Conservation (phyloP, 1,140 invertebrate species). For the Anagrus nilaparvatae region DNA sequence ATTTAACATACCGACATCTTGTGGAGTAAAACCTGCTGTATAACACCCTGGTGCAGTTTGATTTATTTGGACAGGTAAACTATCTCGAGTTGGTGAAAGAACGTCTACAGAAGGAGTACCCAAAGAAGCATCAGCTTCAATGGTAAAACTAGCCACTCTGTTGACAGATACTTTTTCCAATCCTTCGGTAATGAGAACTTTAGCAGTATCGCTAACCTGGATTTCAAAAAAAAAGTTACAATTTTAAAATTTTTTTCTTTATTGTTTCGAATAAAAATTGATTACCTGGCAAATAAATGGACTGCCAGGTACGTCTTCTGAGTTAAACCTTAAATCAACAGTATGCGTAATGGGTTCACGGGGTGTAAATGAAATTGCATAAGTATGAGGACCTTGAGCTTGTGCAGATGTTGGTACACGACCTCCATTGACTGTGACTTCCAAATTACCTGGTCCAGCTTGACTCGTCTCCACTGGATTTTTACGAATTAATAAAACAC, state of each 20-base stretch:
- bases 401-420: conserved; percentile 91
- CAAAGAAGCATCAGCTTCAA: conserved; percentile 63
- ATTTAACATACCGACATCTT: conserved; percentile 64
- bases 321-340: conserved; percentile 91
- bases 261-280: too few relatives aligned
- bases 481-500: not conserved
- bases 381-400: conserved; percentile 87
- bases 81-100: conserved; percentile 60
- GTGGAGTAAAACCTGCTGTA: conserved; percentile 71
- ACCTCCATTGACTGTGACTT: conserved; percentile 94
- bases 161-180: conserved; percentile 90
- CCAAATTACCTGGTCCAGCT: conserved; percentile 91
- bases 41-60: conserved; percentile 32
- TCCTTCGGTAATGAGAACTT: conserved; percentile 59
- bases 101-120: conserved; percentile 68
- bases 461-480: conserved; percentile 86
- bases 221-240: not conserved
- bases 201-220: conserved; percentile 38
- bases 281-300: conserved; percentile 62
- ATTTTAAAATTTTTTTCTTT: not conserved
- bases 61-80: conserved; percentile 56
- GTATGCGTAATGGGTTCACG: conserved; percentile 80
- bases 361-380: conserved; percentile 95
- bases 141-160: conserved; percentile 68
- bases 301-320: conserved; percentile 85